Evolutionary conservation across 2,797 vertebrate species (phyloP).

Genomic region (Eulemur mongoz): DNA sequence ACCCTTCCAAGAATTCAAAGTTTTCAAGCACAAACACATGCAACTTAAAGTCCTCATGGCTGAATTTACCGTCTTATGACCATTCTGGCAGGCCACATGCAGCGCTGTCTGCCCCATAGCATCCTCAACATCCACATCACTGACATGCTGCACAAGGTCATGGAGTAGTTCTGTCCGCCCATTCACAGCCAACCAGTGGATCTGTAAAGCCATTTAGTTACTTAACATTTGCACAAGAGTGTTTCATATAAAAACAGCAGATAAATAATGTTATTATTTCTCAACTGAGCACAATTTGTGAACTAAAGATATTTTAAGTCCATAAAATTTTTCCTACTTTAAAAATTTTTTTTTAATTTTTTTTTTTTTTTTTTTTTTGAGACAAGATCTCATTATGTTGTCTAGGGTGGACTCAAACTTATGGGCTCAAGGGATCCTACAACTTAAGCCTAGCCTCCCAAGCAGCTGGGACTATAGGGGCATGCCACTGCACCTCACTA

Average conservation of each 20-base stretch:
- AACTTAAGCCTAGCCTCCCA: neutral
- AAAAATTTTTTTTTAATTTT: neutral
- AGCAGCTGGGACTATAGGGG: neutral
- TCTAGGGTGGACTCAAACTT: neutral
- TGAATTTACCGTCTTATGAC: conserved; percentile 94
- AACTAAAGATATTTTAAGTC: conserved; percentile 14
- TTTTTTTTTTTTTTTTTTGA: neutral
- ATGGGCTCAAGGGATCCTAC: neutral
- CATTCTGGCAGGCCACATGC: conserved; percentile 98
- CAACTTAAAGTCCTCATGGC: neutral
- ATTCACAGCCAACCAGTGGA: conserved; percentile 98
- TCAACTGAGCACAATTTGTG: conserved; percentile 6
- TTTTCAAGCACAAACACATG: neutral
- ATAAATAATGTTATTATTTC: conserved; percentile 36
- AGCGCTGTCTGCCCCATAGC: conserved; percentile 99
- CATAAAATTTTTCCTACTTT: neutral
- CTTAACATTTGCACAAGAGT: conserved; percentile 50
- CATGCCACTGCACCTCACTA: neutral
- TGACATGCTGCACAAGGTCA: conserved; percentile 97
- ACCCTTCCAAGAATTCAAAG: conserved; percentile 14
- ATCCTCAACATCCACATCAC: conserved; percentile 98
- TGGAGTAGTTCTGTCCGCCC: conserved; percentile 97
- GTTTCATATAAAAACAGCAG: conserved; percentile 48
- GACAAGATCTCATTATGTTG: neutral
- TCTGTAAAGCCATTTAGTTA: conserved; percentile 85